Evolutionary conservation across 1,140 invertebrate species (phyloP).

Genomic region (Theocolax elegans): DNA sequence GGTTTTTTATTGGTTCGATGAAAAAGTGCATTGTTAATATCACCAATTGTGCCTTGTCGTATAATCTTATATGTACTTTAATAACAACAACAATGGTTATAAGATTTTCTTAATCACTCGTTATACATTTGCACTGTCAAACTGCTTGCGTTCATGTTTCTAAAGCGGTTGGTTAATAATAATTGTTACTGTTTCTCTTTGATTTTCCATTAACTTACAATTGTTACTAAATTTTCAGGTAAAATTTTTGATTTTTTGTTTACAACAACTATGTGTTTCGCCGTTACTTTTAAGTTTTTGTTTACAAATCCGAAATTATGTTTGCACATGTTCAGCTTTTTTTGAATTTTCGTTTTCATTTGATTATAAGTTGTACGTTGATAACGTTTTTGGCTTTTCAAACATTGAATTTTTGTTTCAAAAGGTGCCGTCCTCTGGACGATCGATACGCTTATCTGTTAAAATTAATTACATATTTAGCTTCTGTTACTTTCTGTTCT

Average conservation of each 20-base stretch:
- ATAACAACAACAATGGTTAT: background rate
- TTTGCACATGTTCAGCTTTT: constrained; percentile 11
- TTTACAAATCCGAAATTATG: background rate
- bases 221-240: no score
- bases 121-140: background rate
- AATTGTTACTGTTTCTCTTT: constrained; percentile 27
- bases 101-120: background rate
- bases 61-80: background rate
- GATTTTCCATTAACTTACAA: constrained; percentile 35
- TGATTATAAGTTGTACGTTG: constrained; percentile 19
- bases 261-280: background rate
- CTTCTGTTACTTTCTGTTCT: constrained; percentile 25
- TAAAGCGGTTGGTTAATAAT: background rate
- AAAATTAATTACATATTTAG: constrained; percentile 43
- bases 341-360: constrained; percentile 31
- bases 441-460: constrained; percentile 50
- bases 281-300: constrained; percentile 7
- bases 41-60: background rate
- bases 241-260: background rate
- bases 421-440: constrained; percentile 46
- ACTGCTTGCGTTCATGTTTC: constrained; percentile 11
- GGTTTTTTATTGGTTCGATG: background rate
- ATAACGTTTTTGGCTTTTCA: background rate
- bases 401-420: constrained; percentile 35
- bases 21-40: background rate